Base-by-base conservation (phyloP, 2,113 vertebrate genomes). In the Pseudopipra pipra region DNA sequence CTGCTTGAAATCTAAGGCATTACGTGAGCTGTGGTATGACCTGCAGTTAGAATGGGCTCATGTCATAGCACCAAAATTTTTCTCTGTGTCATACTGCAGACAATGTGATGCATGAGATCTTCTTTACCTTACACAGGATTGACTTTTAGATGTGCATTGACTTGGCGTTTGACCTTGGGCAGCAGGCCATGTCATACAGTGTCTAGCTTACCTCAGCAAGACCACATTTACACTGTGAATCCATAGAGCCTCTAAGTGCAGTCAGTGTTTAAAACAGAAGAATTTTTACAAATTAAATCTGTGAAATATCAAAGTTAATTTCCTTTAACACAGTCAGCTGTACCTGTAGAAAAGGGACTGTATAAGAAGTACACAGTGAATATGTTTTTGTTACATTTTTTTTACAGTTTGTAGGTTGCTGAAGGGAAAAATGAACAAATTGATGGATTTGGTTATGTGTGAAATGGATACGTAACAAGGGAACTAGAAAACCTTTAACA, bases 371-470 rank as follows among this genome's bases (percentile, higher is more conserved):
- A 61, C 58, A 85, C 71, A 88, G 49, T 51, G 85, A 97, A 94
- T 79, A 74, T 94, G 59, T 77, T 96, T 95, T 96, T 93, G 56
- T 80, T 94, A 87, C 81, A n/a, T 93, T 96, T 95, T 88, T 96
- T 95, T 96, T 97, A 75, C 91, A 96, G 78, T 71, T 95, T 97
- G 97, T 96, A 96, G 97, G 77, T 95, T 22, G 12, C 91, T 90
- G 92, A 95, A 97, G 97, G 94, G 87, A 96, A 98, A 96, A 95
- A 95, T 85, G 84, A 95, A 90, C 58, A 24, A 83, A 67, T 81
- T 96, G 96, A 97, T 97, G 89, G 89, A 97, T 97, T 97, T 97
- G 77, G 91, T 96, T 98, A 80, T 97, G 95, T 97, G 91, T 96
- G 95, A 98, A 98, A 97, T 95, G 93, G 94, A 96, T 97, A 94